Evolutionary conservation across 2,113 vertebrate genomes (phyloP), one percentile per base, ranked within the genome.

Genomic region (Rhynchopsitta pachyrhyncha): DNA sequence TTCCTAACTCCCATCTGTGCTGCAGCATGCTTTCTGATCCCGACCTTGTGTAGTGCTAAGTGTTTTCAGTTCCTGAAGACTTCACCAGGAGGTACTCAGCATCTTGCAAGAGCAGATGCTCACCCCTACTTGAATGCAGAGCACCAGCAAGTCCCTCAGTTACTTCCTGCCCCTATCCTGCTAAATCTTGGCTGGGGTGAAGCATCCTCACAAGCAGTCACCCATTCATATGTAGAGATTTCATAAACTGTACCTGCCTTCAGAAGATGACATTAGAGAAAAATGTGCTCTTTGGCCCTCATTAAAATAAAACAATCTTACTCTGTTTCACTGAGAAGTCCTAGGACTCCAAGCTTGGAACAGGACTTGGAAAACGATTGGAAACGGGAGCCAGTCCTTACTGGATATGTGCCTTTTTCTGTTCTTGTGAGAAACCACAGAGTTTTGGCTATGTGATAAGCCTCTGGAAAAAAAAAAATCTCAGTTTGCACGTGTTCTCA

Each of bases 361-460:
- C 23, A 57, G 37, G 77, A 95, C 62, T 82, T 94, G 96, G 88
- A 96, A 97, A 94, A 90, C 79, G 81, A 94, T 28, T 4, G 57
- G 77, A 92, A 92, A 96, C 3, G 1, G 90, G 73, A 94, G 95
- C 80, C 88, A 95, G 86, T 84, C 95, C 91, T 91, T 76, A 84
- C 64, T 96, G 96, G 90, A 90, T 95, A 78, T 84, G 64, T 79
- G 77, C 92, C 91, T 93, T 89, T 91, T 87, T 86, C 83, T 92
- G 86, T 66, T 86, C 90, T 95, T 87, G 83, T 88, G 88, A 84
- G 63, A 92, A 97, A 96, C 93, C 91, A 95, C 94, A 95, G 17
- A 42, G 57, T 79, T 96, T 73, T 94, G 92, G 92, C 96, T 88
- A 87, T 5, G 44, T 68, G 92, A 93, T 95, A 96, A 95, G 77